phyloP scores from a whole-genome alignment of 2,797 vertebrate species.

The Peromyscus melanophrys region DNA sequence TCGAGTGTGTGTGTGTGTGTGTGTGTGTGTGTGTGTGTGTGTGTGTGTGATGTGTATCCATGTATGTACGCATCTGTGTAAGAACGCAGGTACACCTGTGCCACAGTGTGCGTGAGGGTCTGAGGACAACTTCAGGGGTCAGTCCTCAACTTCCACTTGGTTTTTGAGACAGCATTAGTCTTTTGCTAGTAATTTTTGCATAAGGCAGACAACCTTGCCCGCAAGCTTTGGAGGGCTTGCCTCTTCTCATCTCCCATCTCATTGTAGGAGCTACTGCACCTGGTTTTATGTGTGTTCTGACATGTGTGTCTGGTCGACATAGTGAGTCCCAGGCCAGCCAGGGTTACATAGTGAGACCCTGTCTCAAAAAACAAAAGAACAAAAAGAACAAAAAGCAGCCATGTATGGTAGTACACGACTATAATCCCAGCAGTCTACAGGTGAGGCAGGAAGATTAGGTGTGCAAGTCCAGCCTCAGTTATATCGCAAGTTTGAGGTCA shows the following conservation, averaged over 20 bases:
- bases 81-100: background rate
- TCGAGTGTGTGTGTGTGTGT: background rate
- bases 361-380: background rate
- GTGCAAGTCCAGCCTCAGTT: background rate
- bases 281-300: background rate
- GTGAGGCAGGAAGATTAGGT: background rate
- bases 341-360: background rate
- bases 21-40: background rate
- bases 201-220: background rate
- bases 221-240: background rate
- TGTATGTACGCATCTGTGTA: background rate
- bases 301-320: background rate
- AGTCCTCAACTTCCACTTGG: background rate
- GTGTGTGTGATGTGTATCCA: background rate
- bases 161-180: background rate
- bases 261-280: background rate
- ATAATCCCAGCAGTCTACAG: background rate
- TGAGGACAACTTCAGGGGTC: background rate
- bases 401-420: background rate
- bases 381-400: background rate
- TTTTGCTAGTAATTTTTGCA: background rate
- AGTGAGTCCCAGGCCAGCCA: background rate
- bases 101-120: background rate
- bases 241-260: background rate
- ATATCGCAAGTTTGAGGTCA: background rate